A percentile compares a stretch with the other conserved stretches of the same genome.
Evolutionary conservation across 2,113 vertebrate species (phyloP).

Genomic region (Trinectes maculatus): DNA sequence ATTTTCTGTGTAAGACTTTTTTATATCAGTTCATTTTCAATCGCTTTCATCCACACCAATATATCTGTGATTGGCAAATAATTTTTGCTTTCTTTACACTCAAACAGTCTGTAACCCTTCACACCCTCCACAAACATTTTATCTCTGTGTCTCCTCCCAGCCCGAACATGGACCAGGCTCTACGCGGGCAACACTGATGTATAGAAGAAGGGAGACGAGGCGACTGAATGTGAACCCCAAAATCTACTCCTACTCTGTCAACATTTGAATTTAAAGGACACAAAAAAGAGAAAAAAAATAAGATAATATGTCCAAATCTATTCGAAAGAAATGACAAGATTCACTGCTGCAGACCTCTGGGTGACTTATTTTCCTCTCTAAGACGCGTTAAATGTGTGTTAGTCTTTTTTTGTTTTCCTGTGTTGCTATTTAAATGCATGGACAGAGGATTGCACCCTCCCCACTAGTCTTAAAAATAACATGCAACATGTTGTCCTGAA

Average conservation of each 20-base stretch:
- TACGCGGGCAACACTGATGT: conserved; percentile 95
- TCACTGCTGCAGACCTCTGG: conserved; percentile 77
- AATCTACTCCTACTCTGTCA: conserved; percentile 77
- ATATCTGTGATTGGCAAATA: background rate
- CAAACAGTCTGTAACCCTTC: background rate
- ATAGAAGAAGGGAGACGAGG: conserved; percentile 75
- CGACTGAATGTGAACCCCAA: conserved; percentile 75
- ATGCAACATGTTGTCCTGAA: conserved; percentile 51
- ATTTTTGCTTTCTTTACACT: too few species aligned
- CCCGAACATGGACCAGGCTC: conserved; percentile 99
- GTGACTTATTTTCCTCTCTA: conserved; percentile 73
- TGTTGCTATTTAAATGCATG: conserved; percentile 79
- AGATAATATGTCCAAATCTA: conserved; percentile 72
- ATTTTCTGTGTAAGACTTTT: too few species aligned
- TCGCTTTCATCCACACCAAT: too few species aligned
- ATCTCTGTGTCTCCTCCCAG: conserved; percentile 79
- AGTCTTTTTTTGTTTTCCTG: conserved; percentile 39
- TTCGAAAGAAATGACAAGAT: conserved; percentile 72
- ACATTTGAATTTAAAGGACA: conserved; percentile 78
- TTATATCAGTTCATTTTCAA: too few species aligned
- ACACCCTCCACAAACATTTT: background rate
- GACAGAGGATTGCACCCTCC: conserved; percentile 68
- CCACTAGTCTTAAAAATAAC: conserved; percentile 64
- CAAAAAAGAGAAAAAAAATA: conserved; percentile 53
- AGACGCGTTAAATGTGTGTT: conserved; percentile 70